Conservation (phyloP, 2,113 vertebrate species). For the Microtus pennsylvanicus region DNA sequence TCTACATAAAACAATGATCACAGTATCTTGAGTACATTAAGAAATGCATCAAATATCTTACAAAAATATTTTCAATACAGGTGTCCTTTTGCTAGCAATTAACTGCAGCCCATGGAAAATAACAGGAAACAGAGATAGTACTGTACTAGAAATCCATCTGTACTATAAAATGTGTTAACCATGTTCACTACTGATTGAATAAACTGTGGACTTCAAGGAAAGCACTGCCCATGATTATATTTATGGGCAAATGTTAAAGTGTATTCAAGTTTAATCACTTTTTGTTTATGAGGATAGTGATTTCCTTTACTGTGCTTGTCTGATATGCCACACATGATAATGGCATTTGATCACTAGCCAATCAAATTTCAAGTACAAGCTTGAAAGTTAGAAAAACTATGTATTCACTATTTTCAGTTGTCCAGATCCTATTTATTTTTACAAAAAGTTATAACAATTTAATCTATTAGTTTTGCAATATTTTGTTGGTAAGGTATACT, state of each 20-base stretch:
- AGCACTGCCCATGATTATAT: not conserved
- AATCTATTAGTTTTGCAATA: not conserved
- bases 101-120: not conserved
- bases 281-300: not conserved
- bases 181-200: not conserved
- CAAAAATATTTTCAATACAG: not conserved
- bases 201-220: not conserved
- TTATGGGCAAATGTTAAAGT: constrained; percentile 42
- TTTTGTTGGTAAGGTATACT: not conserved
- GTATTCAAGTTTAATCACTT: constrained; percentile 47
- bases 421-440: not conserved
- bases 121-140: not conserved
- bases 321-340: not conserved
- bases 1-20: not conserved
- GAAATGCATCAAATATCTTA: not conserved
- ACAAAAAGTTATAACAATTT: not conserved
- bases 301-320: not conserved
- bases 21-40: not conserved
- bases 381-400: not conserved
- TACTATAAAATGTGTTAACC: not conserved
- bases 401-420: not conserved
- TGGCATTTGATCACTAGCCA: not conserved
- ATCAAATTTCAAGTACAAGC: not conserved
- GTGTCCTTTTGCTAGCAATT: not conserved
- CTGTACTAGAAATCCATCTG: not conserved